These are phyloP conservation scores for Lagopus leucura DNA, from an alignment of 2,113 vertebrate species.

Conservation along the genomic window DNA sequence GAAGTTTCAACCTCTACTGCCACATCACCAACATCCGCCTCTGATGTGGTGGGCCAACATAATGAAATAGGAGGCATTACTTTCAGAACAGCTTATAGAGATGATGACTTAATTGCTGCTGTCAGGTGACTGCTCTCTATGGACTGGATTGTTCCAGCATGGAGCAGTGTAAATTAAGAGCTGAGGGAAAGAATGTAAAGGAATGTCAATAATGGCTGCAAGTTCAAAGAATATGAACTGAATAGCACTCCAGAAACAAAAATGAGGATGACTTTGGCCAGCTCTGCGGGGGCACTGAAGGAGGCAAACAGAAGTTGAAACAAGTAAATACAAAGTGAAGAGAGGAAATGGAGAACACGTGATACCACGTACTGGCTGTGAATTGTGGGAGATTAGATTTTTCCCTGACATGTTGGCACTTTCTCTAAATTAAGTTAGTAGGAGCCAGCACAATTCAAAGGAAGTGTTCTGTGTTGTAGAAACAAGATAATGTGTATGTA, in stretches of 20 bases:
- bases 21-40: too few relatives aligned
- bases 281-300: neutral
- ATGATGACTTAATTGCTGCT: neutral
- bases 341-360: slow-evolving; percentile 20
- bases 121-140: neutral
- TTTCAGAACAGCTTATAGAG: neutral
- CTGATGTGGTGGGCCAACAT: too few relatives aligned
- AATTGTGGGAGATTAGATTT: neutral
- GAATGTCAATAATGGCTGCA: neutral
- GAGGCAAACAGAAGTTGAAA: neutral
- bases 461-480: neutral
- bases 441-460: neutral
- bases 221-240: neutral
- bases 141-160: neutral
- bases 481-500: neutral
- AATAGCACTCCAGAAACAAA: neutral
- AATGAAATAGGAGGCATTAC: too few relatives aligned
- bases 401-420: neutral
- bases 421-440: neutral
- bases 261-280: neutral
- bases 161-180: neutral
- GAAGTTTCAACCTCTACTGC: too few relatives aligned
- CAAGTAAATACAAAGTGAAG: neutral
- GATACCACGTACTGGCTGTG: neutral
- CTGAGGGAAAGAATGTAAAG: neutral